Base-by-base conservation (phyloP, 2,888 invertebrate species). In the Daptonema setosum region DNA sequence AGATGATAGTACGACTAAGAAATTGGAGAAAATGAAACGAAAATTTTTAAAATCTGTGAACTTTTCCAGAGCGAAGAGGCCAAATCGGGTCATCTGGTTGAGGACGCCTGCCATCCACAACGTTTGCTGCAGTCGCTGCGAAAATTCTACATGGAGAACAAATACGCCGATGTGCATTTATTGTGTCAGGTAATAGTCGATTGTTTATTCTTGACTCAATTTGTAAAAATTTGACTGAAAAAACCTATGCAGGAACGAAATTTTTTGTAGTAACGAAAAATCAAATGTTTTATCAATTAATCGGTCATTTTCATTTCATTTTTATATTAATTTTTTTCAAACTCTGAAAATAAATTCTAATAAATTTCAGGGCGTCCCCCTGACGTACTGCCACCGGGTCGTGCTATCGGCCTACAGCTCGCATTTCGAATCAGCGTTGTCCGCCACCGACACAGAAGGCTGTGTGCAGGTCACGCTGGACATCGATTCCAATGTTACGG, bases 141-240 rank as follows among this genome's bases (percentile, higher is more conserved):
- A 24, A 54, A 54, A n/a, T 60, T 60, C 54, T 61, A 60, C 48
- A 30, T 51, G 20, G 63, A 63, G 28, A 47, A 47, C 5, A 45
- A 30, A 5, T 62, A 63, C 54, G 47, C 56, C 41, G 63, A 63
- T 48, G 62, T 63, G 35, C 22, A 54, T 11, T 30, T 62, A 14
- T 52, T 51, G n/a, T 61, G 56, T 35, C 52, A 55, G 48, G 61
- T 58, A 45, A 54, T n/a, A n/a, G n/a, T n/a, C n/a, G n/a, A n/a
- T n/a, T n/a, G n/a, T n/a, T n/a, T n/a, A n/a, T n/a, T n/a, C n/a
- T n/a, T n/a, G n/a, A n/a, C n/a, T n/a, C n/a, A n/a, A n/a, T n/a
- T n/a, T n/a, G n/a, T n/a, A n/a, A n/a, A n/a, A n/a, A n/a, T n/a
- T n/a, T n/a, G n/a, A n/a, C n/a, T n/a, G n/a, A n/a, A n/a, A n/a